Evolutionary conservation across 2,797 vertebrate species (phyloP), one percentile per base, ranked within the genome.

Genomic region (Channallabes apus): DNA sequence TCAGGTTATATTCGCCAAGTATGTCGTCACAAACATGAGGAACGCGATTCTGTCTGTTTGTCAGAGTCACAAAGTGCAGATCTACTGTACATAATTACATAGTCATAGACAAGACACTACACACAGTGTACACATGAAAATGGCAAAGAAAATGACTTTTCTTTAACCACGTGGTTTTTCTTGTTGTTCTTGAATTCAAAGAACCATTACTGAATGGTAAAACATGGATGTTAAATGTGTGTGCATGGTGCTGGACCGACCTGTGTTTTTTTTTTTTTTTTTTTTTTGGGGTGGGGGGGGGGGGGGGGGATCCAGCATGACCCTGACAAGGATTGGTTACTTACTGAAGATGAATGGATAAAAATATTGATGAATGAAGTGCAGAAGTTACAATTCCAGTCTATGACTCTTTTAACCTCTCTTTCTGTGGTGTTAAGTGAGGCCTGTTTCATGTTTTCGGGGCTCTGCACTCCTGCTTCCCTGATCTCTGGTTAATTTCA

Each of bases 401-500:
- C 29, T 68, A 27, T 82, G 78, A 81, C 85, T 85, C 65, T 82
- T 81, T 73, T 82, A n/a, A 79, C 83, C 87, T 75, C 65, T 58
- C 67, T 22, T 15, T 0, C 73, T 65, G 64, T 77, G 71, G 80
- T 86, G 84, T 88, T 86, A 82, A 88, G 83, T 14, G 79, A 84
- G 69, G 88, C 85, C 85, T 89, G 84, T 86, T 82, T 86, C 67
- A 59, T 87, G 87, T 86, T 88, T 88, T 88, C 77, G 61, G 80
- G 82, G 87, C 64, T 84, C 75, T 80, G 80, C 89, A 84, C 87
- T 91, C 89, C 87, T 90, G 92, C 92, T 89, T 82, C 69, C 91
- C 88, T 91, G 86, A 85, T 51, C 87, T 83, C 91, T 84, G 91
- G 85, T 92, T 95, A 94, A 96, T 95, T 95, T 95, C 94, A 96